These are phyloP conservation scores for Notodonta ziczac DNA, from an alignment of 2,888 invertebrate species.

Conservation along the genomic window DNA sequence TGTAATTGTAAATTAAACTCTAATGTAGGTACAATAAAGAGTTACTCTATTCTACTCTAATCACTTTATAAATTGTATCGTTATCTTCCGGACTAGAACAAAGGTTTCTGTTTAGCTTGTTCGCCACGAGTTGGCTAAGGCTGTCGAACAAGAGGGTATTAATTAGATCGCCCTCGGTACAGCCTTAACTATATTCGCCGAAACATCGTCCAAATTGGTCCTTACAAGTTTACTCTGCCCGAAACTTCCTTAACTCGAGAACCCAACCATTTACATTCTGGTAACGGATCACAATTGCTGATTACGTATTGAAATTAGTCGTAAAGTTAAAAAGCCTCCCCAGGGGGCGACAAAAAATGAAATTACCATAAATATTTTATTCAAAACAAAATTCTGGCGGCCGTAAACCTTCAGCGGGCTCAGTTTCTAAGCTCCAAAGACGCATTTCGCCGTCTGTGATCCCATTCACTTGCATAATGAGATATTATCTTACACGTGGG, in stretches of 20 bases:
- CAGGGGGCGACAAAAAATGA: conserved; percentile 32
- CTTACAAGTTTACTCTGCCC: conserved; percentile 19
- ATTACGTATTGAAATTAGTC: conserved; percentile 7
- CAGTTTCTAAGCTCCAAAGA: conserved; percentile 37
- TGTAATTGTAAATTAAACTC: too few species aligned
- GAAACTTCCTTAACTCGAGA: conserved; percentile 15
- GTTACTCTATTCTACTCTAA: too few species aligned
- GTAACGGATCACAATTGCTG: conserved; percentile 3
- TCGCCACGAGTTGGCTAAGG: neutral
- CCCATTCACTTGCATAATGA: conserved; percentile 50
- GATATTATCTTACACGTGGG: conserved; percentile 36
- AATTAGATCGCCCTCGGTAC: conserved; percentile 29
- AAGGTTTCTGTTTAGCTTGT: neutral
- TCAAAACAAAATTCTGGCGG: conserved; percentile 47
- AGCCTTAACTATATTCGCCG: conserved; percentile 16
- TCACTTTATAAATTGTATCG: neutral
- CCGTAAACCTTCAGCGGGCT: conserved; percentile 42
- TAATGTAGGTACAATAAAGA: too few species aligned
- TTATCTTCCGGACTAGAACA: neutral
- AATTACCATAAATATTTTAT: conserved; percentile 51
- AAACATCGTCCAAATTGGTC: conserved; percentile 26
- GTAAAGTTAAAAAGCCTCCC: conserved; percentile 15
- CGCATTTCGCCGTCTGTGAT: conserved; percentile 46
- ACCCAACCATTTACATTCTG: neutral
- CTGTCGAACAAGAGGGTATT: conserved; percentile 20